A percentile compares a stretch with the other conserved stretches of the same genome.
Conservation (phyloP, 92 coral and sea anemone genomes). For the Porites evermanni region DNA sequence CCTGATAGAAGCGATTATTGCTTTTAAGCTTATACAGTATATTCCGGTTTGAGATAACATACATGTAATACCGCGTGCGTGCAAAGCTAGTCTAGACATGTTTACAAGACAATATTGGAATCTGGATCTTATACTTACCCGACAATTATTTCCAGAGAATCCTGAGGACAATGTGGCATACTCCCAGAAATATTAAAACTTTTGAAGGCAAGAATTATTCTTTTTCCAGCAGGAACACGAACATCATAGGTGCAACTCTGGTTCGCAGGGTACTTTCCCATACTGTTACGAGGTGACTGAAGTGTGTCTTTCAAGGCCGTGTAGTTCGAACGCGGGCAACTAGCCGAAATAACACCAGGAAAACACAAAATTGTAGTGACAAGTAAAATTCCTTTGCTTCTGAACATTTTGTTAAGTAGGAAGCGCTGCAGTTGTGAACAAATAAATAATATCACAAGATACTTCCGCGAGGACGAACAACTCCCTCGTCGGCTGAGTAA, state of each 20-base stretch:
- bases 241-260: neutral
- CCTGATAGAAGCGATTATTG: no score
- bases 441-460: no score
- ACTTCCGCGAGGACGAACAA: neutral
- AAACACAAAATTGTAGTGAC: neutral
- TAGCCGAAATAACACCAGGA: neutral
- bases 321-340: neutral
- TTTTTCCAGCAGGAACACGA: slow-evolving; percentile 32
- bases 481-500: no score
- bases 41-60: no score
- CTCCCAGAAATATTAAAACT: slow-evolving; percentile 37
- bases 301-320: slow-evolving; percentile 6
- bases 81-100: neutral
- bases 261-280: slow-evolving; percentile 15
- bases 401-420: neutral
- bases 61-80: neutral
- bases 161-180: slow-evolving; percentile 64
- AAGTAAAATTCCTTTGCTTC: neutral
- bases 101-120: no score
- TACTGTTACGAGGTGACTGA: slow-evolving; percentile 10
- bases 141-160: slow-evolving; percentile 56
- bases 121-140: slow-evolving; percentile 42
- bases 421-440: neutral
- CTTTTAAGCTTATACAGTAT: no score
- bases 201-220: slow-evolving; percentile 41